A percentile compares a stretch with the other conserved stretches of the same genome.
These are phyloP conservation scores for Drosophila carrolli DNA, from an alignment of 1,140 invertebrate genomes.

Conservation along the genomic window DNA sequence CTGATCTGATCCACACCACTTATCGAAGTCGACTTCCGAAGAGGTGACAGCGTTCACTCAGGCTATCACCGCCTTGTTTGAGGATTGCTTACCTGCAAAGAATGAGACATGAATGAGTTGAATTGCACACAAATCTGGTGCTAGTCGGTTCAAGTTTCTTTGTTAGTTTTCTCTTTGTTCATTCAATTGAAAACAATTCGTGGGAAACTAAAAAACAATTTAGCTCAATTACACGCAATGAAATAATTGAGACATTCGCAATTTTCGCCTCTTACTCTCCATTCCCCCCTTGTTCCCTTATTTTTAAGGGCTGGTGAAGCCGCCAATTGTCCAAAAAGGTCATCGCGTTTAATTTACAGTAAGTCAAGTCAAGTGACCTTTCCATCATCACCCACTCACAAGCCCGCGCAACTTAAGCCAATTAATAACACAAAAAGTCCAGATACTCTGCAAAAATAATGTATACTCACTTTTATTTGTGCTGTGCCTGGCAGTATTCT, in stretches of 20 bases:
- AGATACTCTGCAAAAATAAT: background rate
- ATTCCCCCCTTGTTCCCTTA: background rate
- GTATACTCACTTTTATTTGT: constrained; percentile 90
- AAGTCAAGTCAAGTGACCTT: constrained; percentile 36
- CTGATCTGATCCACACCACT: constrained; percentile 44
- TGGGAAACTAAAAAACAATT: constrained; percentile 39
- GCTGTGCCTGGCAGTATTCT: constrained; percentile 98
- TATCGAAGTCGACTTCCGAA: constrained; percentile 50
- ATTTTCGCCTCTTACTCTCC: constrained; percentile 22
- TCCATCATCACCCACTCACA: constrained; percentile 5
- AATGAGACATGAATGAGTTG: constrained; percentile 1
- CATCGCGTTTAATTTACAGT: constrained; percentile 15
- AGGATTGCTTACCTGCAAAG: constrained; percentile 58
- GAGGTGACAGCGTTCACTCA: constrained; percentile 52
- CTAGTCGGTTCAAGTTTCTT: constrained; percentile 12
- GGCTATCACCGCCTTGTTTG: constrained; percentile 63
- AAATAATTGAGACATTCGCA: constrained; percentile 47
- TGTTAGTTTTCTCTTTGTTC: constrained; percentile 8
- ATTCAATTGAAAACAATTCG: constrained; percentile 53
- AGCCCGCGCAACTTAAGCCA: constrained; percentile 17
- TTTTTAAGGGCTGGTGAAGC: constrained; percentile 5
- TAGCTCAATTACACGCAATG: constrained; percentile 62
- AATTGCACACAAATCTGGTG: constrained; percentile 20
- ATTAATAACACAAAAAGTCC: constrained; percentile 26
- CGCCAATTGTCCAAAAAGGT: constrained; percentile 27